Base-by-base conservation (phyloP, 2,888 invertebrate genomes). In the Ernsta delagoae region DNA sequence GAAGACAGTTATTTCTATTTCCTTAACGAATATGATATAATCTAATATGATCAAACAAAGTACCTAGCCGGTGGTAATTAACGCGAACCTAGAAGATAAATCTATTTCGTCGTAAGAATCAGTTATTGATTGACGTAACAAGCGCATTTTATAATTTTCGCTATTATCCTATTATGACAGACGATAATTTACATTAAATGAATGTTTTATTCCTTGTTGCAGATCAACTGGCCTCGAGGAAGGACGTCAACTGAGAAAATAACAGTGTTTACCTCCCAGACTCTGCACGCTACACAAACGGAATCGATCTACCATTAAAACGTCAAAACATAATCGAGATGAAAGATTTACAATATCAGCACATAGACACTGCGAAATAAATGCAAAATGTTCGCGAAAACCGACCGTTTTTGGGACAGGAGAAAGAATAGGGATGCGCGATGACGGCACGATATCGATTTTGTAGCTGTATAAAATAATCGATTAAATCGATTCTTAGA, bases 381-480 rank as follows among this genome's bases (percentile, higher is more conserved):
- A 43, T 43, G 43, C 43, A 43, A 83, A 81, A 92, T 92, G 92
- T 88, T 88, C 77, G 84, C 87, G 45, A 87, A 86, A 80, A 85
- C 84, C 74, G 86, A 89, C 70, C 83, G 89, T 50, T 88, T 89
- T 79, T 91, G 90, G 88, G 90, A 92, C 79, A 82, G 92, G 74
- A 86, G 91, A 82, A 91, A 90, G 90, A 74, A 78, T 70, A 80
- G 76, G 72, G 70, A 71, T 74, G 71, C 84, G 78, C 89, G 89
- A 91, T 92, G 92, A 91, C 89, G 82, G 73, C 81, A 70, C 79
- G 77, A 70, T 72, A 80, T 72, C 79, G 78, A 70, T 82, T 82
- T 71, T 75, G 80, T 83, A 82, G 84, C 77, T 85, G 86, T 79
- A 87, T 88, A 80, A 90, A 88, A 84, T 86, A 86, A 82, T 78